Conservation (phyloP, 2,888 invertebrate genomes). For the Pristionchus entomophagus region DNA sequence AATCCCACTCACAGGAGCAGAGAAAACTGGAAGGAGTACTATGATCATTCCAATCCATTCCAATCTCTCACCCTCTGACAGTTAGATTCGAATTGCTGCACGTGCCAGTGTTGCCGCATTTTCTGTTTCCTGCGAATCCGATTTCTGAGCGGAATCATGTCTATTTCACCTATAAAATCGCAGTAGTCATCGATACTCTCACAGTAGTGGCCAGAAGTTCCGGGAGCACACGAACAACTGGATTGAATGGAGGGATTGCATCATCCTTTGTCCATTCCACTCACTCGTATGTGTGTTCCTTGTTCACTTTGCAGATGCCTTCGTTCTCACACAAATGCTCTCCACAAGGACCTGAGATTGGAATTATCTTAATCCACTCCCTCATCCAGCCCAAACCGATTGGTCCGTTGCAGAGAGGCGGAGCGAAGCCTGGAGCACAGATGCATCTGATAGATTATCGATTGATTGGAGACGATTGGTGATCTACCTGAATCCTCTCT, state of each 20-base stretch:
- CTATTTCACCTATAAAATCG: neutral
- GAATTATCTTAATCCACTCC: neutral
- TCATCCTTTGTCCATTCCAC: neutral
- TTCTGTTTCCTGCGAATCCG: constrained; percentile 15
- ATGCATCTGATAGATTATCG: constrained; percentile 14
- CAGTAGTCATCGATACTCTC: constrained; percentile 24
- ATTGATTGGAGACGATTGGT: neutral
- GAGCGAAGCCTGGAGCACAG: constrained; percentile 34
- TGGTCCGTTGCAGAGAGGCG: neutral
- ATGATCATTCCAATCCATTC: neutral
- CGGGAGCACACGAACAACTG: constrained; percentile 28
- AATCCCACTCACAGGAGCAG: constrained; percentile 33
- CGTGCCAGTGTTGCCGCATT: constrained; percentile 2
- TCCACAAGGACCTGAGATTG: constrained; percentile 9
- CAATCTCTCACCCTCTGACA: neutral
- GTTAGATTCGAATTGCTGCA: constrained; percentile 10
- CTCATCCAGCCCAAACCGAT: neutral
- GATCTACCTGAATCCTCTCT: constrained; percentile 38
- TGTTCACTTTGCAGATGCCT: neutral
- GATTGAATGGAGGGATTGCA: neutral
- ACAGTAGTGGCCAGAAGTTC: constrained; percentile 6
- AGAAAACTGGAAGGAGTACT: neutral
- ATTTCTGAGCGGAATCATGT: neutral
- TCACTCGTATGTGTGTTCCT: constrained; percentile 19
- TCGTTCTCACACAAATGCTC: constrained; percentile 3